These are phyloP conservation scores for Trichogramma evanescens DNA, from an alignment of 2,888 invertebrate species.

Conservation along the genomic window DNA sequence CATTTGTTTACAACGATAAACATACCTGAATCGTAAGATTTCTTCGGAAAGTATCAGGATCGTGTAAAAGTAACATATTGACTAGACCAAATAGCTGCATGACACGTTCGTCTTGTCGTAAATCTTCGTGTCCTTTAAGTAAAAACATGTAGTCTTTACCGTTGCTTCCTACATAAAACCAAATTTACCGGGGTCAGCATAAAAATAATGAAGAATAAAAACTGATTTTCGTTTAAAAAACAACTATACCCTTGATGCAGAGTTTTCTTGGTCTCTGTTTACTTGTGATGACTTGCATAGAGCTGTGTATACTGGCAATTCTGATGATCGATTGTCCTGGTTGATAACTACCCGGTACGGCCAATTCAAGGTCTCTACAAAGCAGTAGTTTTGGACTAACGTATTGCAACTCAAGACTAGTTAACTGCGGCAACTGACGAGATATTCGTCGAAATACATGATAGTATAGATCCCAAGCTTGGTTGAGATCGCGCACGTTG, in stretches of 20 bases:
- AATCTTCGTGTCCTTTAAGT: slow-evolving; percentile 97
- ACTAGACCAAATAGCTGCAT: slow-evolving; percentile 97
- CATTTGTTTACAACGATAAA: not conserved
- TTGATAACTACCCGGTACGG: slow-evolving; percentile 96
- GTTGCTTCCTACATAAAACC: slow-evolving; percentile 68
- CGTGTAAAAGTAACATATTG: slow-evolving; percentile 88
- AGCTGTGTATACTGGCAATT: slow-evolving; percentile 84
- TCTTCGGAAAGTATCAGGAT: slow-evolving; percentile 89
- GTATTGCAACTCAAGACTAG: slow-evolving; percentile 86
- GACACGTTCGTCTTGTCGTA: slow-evolving; percentile 96
- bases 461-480: slow-evolving; percentile 99
- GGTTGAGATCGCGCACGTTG: slow-evolving; percentile 85
- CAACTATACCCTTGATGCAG: slow-evolving; percentile 63
- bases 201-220: not conserved
- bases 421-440: slow-evolving; percentile 85
- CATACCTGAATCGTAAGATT: slow-evolving; percentile 62
- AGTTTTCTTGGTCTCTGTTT: slow-evolving; percentile 96
- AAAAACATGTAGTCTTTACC: slow-evolving; percentile 98
- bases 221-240: not conserved
- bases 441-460: slow-evolving; percentile 96
- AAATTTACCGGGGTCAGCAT: not conserved
- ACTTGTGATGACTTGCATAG: slow-evolving; percentile 91
- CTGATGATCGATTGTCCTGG: slow-evolving; percentile 84
- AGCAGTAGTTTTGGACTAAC: slow-evolving; percentile 86
- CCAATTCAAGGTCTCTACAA: slow-evolving; percentile 88